Conservation (phyloP, 2,797 vertebrate species). For the Sandelia bainsii region DNA sequence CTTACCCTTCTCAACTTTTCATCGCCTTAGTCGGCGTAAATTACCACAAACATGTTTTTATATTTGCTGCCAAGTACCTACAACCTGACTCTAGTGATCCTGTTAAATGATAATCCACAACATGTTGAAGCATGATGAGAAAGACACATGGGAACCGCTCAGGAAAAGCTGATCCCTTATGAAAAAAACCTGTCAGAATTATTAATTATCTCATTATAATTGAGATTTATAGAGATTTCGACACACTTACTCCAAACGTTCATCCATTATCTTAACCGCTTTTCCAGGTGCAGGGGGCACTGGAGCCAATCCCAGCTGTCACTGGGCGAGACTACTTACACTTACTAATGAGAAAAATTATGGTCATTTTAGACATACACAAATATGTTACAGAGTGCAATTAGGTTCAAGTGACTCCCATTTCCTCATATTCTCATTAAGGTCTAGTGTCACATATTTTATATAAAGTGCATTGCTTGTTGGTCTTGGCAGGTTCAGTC, state of each 20-base stretch:
- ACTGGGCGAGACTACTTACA: too few relatives aligned
- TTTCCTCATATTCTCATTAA: conserved; percentile 43
- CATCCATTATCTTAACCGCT: too few relatives aligned
- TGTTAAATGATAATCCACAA: neutral
- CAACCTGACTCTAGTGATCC: neutral
- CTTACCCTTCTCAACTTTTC: neutral
- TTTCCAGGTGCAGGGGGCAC: too few relatives aligned
- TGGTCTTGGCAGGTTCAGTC: conserved; percentile 53
- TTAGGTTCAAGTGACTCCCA: conserved; percentile 14
- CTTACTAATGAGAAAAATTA: conserved; percentile 5
- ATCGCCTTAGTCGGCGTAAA: neutral
- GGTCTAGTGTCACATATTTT: conserved; percentile 22
- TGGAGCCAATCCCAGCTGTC: too few relatives aligned
- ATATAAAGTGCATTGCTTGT: conserved; percentile 32
- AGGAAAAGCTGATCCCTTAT: neutral
- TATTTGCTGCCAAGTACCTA: conserved; percentile 2
- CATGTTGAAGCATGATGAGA: conserved; percentile 10
- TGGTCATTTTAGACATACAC: conserved; percentile 3
- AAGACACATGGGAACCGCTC: neutral
- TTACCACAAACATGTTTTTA: neutral
- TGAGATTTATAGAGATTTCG: conserved; percentile 12
- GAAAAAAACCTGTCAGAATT: conserved; percentile 1
- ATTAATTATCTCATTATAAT: conserved; percentile 11
- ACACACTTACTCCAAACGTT: neutral
- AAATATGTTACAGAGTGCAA: conserved; percentile 20